Base-by-base conservation (phyloP, 92 coral and sea anemone genomes). In the Chrysogorgia sp. region DNA sequence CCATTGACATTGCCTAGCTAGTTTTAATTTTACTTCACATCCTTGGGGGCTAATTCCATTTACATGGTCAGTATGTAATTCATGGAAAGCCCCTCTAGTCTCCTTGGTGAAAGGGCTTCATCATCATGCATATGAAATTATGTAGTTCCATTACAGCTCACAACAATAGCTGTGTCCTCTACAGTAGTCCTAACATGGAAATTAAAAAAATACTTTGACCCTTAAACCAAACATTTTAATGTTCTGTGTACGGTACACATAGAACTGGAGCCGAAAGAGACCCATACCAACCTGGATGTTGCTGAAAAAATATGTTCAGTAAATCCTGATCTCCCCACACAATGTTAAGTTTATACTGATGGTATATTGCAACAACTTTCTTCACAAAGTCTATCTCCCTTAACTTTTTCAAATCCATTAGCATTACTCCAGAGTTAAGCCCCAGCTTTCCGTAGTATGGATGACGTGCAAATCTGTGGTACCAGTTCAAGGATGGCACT, bases 301-400 rank as follows among this genome's bases (percentile, higher is more conserved):
- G 79, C 65, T 94, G 92, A 71, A 94, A 94, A 33, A 91, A 71
- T 34, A 94, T 70, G 75, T 94, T 94, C 40, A 94, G 58, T 33
- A 94, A 74, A 76, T 94, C 98, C 69, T 94, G 98, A 65, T 94
- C 98, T 7, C 98, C 98, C 97, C 97, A 94, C 6, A 90, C 84
- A 40, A 92, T 87, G 21, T 77, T 74, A 65, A 63, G 71, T 76
- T 83, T 89, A 84, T 94, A 87, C 81, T 94, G 81, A 50, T 70
- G 67, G 70, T 94, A 89, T 17, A 90, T 90, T 31, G 85, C 84
- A 21, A 84, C 37, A 37, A 94, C 81, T 47, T 83, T 89, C 62
- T 91, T 74, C 34, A 71, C 79, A 89, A 91, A 92, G 21, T 78
- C 58, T 47, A 83, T 77, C 58, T 63, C 63, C 79, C 96, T 84